Evolutionary conservation across 2,113 vertebrate species (phyloP), one percentile per base, ranked within the genome.

Genomic region (Rostratula benghalensis): DNA sequence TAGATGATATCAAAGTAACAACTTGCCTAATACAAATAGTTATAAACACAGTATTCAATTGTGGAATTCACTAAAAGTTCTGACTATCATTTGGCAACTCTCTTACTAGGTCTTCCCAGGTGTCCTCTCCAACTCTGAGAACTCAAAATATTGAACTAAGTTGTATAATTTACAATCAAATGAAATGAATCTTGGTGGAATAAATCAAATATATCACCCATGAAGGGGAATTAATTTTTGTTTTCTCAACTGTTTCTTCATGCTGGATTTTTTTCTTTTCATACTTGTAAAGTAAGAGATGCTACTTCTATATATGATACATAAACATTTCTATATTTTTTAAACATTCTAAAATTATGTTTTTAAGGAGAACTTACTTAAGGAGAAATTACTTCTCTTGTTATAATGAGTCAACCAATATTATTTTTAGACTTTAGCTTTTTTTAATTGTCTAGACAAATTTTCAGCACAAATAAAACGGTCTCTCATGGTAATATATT

Each of bases 141-240:
- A 95, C n/a, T 96, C 70, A 90, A 98, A 98, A 96, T 95, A 87
- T 96, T 97, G 95, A 97, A 92, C 96, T 97, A 93, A 97, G 90
- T 28, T 94, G 63, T 95, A 63, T 97, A 97, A 97, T 97, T 97
- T 97, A 95, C 21, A 71, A 94, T 94, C 75, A 97, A 97, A 97
- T 97, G 45, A 97, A 97, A 97, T 97, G 56, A 97, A 97, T 98
- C 93, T 97, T 80, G 28, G 83, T 87, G 93, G 93, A 97, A 97
- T 98, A 96, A 97, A 97, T 97, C 87, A 97, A 97, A 96, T 94
- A 56, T 96, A 89, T 98, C 97, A 97, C 84, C 89, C 85, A 73
- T 97, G 92, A 97, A 98, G 95, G 67, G 28, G 97, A 98, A 96
- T 97, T 96, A 96, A 90, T 61, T 96, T 97, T 96, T n/a, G 79